Base-by-base conservation (phyloP, 2,797 vertebrate species). In the Centroberyx gerrardi region DNA sequence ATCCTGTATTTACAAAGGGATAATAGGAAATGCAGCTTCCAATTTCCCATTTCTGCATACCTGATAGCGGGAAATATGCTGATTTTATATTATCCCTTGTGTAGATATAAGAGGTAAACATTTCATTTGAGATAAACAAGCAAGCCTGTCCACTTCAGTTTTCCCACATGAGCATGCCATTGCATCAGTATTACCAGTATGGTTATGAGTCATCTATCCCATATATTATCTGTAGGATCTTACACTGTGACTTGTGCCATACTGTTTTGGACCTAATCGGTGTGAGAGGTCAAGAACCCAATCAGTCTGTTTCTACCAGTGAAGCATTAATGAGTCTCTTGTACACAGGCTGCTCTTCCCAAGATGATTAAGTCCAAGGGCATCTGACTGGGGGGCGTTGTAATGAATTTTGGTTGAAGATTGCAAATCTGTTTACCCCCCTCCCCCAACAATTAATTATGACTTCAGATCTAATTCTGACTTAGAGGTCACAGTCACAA, bases 381-480 rank as follows among this genome's bases (percentile, higher is more conserved):
- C 69, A 79, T 81, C 68, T 60, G 36, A 42, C 55, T 15, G 55
- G 40, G 48, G 27, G 27, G 56, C 17, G 62, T 87, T 75, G 67
- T 78, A 82, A 81, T 76, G 72, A 69, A 55, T 74, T 82, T 76
- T 78, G 62, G 46, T 55, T 28, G 72, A 80, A 9, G 68, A 72
- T 74, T 69, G 74, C 82, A 67, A 73, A 73, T 72, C 64, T 53
- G 71, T 58, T 36, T 29, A 2, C 28, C 28, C 54, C 40, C 22
- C 15, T 27, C 49, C 17, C 46, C 18, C 28, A 31, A 5, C 44
- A 73, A 62, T 87, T 88, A 86, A 83, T 83, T 82, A 86, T 87
- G 76, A 83, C 82, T 84, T 81, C 75, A 81, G 78, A 72, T 18
- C 44, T 69, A 68, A 75, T 76, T 83, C 71, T 82, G 52, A 40